Evolutionary conservation across 2,888 invertebrate genomes (phyloP), one percentile per base, ranked within the genome.

Genomic region (Cephus rjabovi): DNA sequence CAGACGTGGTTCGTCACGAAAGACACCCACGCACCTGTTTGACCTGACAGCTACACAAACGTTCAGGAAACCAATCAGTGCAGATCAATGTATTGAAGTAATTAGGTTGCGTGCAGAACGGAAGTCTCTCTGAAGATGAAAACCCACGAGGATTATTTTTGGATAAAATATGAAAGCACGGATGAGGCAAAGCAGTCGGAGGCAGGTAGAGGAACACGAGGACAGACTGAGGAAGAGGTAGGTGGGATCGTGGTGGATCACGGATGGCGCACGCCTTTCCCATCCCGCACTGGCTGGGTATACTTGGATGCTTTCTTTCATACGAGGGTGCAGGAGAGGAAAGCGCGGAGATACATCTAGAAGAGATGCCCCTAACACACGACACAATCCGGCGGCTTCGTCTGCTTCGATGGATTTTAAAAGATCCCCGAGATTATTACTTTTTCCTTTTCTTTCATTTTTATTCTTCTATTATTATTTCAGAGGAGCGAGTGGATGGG

Each of bases 381-480:
- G 88, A 89, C 90, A 90, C 91, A 91, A 90, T 90, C 90, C 89
- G 87, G 85, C 89, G 87, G 91, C 88, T 90, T 87, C 86, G 88
- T 91, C 88, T 91, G 92, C 91, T 91, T 89, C 90, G 91, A 90
- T 91, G 91, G 90, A 89, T 91, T 91, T 92, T 92, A 91, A 92
- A 91, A 92, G 92, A 90, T 90, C 91, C 89, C 91, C 85, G 89
- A 91, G 91, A 91, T 92, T 92, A 92, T 92, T 91, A 90, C 91
- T 91, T 91, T 90, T 89, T 88, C 87, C 85, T 88, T 89, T 87
- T 87, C 87, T 87, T 85, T 86, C 84, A 84, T 87, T 89, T 90
- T 90, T 87, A 88, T 89, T 87, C 88, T 88, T 86, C 87, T 88
- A 88, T 90, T 90, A 90, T 90, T 88, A 88, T 90, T 87, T 86